These are phyloP conservation scores for Cephus pygmeus DNA, from an alignment of 2,888 invertebrate species.

Conservation along the genomic window DNA sequence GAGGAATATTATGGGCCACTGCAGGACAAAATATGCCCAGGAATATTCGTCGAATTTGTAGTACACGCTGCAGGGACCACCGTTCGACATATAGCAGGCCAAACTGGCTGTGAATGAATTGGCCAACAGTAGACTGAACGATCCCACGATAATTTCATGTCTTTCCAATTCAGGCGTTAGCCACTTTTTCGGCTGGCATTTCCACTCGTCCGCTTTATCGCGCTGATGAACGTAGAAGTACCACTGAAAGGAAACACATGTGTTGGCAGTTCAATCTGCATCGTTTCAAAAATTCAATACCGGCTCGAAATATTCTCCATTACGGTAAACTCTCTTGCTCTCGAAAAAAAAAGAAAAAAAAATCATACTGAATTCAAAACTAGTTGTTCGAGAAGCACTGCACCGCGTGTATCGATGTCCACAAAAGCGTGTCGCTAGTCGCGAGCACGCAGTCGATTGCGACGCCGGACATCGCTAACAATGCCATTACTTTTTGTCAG, in stretches of 20 bases:
- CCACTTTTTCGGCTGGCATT: conserved; percentile 79
- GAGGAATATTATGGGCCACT: conserved; percentile 74
- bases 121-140: conserved; percentile 69
- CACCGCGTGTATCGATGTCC: neutral
- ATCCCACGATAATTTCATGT: conserved; percentile 76
- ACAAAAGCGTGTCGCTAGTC: neutral
- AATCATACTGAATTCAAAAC: too few relatives aligned
- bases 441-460: neutral
- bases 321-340: too few relatives aligned
- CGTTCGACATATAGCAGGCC: conserved; percentile 76
- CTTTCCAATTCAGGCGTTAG: conserved; percentile 74
- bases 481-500: conserved; percentile 2
- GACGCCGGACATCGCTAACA: neutral
- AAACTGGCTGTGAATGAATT: conserved; percentile 72
- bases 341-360: too few relatives aligned
- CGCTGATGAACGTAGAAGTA: conserved; percentile 76
- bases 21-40: conserved; percentile 75
- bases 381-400: neutral
- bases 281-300: too few relatives aligned
- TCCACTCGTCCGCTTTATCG: conserved; percentile 76
- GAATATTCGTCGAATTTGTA: conserved; percentile 74
- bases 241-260: conserved; percentile 68
- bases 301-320: too few relatives aligned
- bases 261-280: too few relatives aligned
- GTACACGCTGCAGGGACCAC: conserved; percentile 75